These are phyloP conservation scores for Chelonus formosanus DNA, from an alignment of 2,888 invertebrate species.

Conservation along the genomic window DNA sequence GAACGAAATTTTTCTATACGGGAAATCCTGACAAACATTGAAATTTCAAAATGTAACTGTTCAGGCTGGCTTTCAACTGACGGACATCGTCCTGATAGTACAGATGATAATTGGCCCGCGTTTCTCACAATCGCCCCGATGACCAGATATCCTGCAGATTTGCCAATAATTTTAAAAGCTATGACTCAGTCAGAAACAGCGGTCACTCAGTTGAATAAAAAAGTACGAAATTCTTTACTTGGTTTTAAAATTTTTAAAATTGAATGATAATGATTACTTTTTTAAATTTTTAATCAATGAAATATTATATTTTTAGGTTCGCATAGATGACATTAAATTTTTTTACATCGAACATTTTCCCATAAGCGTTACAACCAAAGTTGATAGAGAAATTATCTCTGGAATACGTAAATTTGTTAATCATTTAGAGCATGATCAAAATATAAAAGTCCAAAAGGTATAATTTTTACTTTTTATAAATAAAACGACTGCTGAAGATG, in stretches of 20 bases:
- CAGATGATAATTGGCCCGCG: constrained; percentile 72
- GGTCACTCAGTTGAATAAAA: constrained; percentile 66
- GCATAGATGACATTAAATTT: constrained; percentile 73
- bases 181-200: constrained; percentile 69
- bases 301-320: constrained; percentile 65
- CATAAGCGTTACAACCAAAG: constrained; percentile 71
- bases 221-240: constrained; percentile 57
- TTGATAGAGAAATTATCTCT: constrained; percentile 70
- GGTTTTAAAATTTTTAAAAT: not conserved
- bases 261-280: constrained; percentile 22
- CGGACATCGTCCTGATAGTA: constrained; percentile 76
- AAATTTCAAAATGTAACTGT: constrained; percentile 1
- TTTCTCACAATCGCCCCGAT: constrained; percentile 87
- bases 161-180: constrained; percentile 78
- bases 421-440: constrained; percentile 68
- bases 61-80: constrained; percentile 69
- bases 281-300: constrained; percentile 8
- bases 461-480: constrained; percentile 11
- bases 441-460: constrained; percentile 71
- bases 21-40: not conserved
- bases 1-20: too few species aligned
- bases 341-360: constrained; percentile 83
- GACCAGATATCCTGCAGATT: constrained; percentile 85
- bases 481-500: too few species aligned
- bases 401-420: constrained; percentile 69